A percentile compares a stretch with the other conserved stretches of the same genome.
Evolutionary conservation across 1,140 invertebrate genomes (phyloP).

Genomic region (Conopomorpha cramerella): DNA sequence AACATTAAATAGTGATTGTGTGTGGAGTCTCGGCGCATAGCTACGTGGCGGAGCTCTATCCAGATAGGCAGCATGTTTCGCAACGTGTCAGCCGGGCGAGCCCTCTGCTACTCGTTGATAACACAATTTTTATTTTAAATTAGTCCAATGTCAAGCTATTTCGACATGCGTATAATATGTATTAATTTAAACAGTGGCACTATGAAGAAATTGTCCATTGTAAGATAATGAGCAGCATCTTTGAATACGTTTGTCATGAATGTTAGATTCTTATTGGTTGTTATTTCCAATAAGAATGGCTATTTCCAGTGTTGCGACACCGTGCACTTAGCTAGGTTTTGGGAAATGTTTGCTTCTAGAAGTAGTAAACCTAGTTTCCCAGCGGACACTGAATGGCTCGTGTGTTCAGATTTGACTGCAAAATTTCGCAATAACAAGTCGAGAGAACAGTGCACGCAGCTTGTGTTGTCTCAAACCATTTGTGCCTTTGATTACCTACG

Average conservation of each 20-base stretch:
- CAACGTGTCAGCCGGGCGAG: no score
- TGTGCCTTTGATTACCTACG: no score
- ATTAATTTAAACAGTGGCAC: constrained; percentile 16
- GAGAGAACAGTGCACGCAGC: no score
- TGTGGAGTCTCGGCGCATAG: no score
- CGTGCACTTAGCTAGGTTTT: constrained; percentile 28
- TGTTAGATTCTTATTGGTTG: no score
- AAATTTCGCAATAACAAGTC: no score
- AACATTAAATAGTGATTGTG: constrained; percentile 48
- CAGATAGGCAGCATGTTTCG: constrained; percentile 22
- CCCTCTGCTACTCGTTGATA: constrained; percentile 32
- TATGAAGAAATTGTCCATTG: constrained; percentile 42
- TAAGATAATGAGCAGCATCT: constrained; percentile 13
- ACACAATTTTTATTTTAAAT: constrained; percentile 28
- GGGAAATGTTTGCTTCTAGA: constrained; percentile 41
- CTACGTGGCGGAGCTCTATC: constrained; percentile 11
- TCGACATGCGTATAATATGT: no score
- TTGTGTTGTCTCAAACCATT: no score
- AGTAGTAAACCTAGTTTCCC: constrained; percentile 48
- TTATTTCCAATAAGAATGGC: no score
- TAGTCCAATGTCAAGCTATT: constrained; percentile 51
- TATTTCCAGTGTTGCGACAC: no score
- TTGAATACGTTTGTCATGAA: constrained; percentile 8
- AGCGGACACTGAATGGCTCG: no score
- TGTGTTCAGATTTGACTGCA: no score